These are phyloP conservation scores for Genyomyrus donnyi DNA, from an alignment of 2,113 vertebrate species.

Conservation along the genomic window DNA sequence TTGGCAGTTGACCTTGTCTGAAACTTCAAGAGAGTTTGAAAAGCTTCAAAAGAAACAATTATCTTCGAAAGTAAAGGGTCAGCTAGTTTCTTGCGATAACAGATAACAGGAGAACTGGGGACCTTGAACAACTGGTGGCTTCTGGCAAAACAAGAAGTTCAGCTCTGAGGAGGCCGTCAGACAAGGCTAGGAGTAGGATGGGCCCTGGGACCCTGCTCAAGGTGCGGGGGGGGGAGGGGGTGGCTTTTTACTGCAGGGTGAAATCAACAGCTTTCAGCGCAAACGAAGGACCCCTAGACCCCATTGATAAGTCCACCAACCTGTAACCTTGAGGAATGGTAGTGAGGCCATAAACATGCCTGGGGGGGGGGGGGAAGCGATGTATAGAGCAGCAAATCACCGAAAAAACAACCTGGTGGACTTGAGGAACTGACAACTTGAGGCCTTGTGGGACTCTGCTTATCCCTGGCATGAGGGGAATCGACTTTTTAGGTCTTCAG, in stretches of 20 bases:
- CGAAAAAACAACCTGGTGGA: not conserved
- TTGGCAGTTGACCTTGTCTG: not conserved
- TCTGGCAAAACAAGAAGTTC: not conserved
- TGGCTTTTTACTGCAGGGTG: constrained; percentile 44
- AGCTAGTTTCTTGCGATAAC: not conserved
- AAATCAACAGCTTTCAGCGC: constrained; percentile 41
- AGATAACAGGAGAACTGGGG: not conserved
- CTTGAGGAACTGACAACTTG: constrained; percentile 8
- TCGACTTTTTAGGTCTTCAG: not conserved
- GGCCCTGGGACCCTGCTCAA: not conserved
- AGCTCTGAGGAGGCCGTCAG: not conserved
- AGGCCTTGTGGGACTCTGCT: constrained; percentile 7
- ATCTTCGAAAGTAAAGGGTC: not conserved
- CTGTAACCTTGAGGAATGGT: constrained; percentile 10
- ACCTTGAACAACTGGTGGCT: not conserved
- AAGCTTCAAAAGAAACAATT: not conserved
- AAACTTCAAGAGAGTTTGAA: not conserved
- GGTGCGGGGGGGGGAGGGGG: constrained; percentile 19
- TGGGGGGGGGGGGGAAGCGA: not conserved
- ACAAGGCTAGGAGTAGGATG: not conserved
- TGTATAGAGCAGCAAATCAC: not conserved
- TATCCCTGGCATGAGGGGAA: not conserved
- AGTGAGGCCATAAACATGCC: not conserved
- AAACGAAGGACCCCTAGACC: constrained; percentile 24
- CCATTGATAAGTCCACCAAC: not conserved